Conservation (phyloP, 2,113 vertebrate genomes). For the Hippocampus comes region DNA sequence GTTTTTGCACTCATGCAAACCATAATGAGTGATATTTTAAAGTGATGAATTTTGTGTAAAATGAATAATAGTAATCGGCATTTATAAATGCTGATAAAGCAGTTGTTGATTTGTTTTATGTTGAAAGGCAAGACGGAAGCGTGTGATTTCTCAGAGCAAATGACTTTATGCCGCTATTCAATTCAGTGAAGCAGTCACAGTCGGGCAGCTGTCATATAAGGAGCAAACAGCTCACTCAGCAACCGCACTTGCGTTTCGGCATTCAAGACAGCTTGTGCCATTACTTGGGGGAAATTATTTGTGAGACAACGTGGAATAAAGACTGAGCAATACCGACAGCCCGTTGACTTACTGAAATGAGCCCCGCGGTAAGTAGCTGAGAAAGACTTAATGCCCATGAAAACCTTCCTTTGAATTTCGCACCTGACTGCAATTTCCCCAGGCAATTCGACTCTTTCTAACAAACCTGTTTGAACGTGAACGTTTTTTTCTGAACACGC, state of each 20-base stretch:
- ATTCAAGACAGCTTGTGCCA: neutral
- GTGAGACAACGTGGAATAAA: neutral
- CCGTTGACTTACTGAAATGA: conserved; percentile 6
- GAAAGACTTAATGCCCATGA: neutral
- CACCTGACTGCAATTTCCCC: neutral
- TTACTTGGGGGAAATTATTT: neutral
- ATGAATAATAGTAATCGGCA: neutral
- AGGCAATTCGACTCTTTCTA: neutral
- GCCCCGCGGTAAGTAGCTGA: conserved; percentile 29
- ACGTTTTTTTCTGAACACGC: too few relatives aligned
- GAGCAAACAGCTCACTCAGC: neutral
- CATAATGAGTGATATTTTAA: neutral
- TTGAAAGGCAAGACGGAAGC: conserved; percentile 26
- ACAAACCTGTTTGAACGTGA: neutral
- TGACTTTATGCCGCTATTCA: conserved; percentile 5
- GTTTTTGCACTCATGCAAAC: neutral
- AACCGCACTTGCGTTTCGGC: neutral
- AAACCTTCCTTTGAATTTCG: conserved; percentile 16
- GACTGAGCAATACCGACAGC: neutral
- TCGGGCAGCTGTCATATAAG: conserved; percentile 5
- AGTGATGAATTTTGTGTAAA: too few relatives aligned
- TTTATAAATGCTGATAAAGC: neutral
- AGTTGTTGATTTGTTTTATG: neutral
- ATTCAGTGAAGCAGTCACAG: neutral
- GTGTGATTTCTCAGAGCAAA: rapidly evolving